Evolutionary conservation across 2,888 invertebrate species (phyloP).

Genomic region (Panzeria rudis): DNA sequence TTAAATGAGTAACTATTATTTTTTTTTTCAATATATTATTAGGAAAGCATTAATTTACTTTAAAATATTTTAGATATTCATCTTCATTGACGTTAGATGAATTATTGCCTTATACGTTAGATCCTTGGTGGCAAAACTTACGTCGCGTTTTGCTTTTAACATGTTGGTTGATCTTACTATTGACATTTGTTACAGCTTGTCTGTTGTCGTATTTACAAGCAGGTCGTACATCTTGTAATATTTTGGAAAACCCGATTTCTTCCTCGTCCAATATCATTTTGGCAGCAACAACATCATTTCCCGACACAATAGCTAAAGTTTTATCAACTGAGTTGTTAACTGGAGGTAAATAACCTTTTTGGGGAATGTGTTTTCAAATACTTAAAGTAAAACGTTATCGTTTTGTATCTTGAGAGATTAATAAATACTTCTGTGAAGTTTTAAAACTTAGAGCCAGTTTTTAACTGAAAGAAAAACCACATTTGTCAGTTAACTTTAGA

Average conservation of each 20-base stretch:
- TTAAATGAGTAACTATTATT: constrained; percentile 78
- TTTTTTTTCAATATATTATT: not conserved
- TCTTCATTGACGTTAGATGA: constrained; percentile 84
- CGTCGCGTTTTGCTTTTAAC: constrained; percentile 84
- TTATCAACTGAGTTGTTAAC: constrained; percentile 51
- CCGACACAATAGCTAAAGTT: constrained; percentile 40
- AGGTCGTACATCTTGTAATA: constrained; percentile 45
- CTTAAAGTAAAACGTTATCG: not conserved
- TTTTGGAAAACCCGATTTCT: constrained; percentile 10
- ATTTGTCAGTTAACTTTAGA: no score
- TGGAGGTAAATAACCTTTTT: constrained; percentile 10
- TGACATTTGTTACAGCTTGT: constrained; percentile 84
- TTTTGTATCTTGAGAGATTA: not conserved
- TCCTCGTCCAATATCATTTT: constrained; percentile 7
- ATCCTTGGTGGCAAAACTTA: constrained; percentile 85
- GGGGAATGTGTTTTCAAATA: not conserved
- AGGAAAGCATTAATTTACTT: not conserved
- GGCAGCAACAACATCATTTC: constrained; percentile 27
- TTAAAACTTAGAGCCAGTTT: no score
- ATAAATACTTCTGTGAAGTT: constrained; percentile 55
- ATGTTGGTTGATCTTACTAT: constrained; percentile 84
- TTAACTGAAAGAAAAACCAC: no score
- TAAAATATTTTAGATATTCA: constrained; percentile 74
- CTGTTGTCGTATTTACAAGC: constrained; percentile 80
- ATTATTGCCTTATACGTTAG: constrained; percentile 83